Base-by-base conservation (phyloP, 2,888 invertebrate species). In the Sepioteuthis lessoniana region DNA sequence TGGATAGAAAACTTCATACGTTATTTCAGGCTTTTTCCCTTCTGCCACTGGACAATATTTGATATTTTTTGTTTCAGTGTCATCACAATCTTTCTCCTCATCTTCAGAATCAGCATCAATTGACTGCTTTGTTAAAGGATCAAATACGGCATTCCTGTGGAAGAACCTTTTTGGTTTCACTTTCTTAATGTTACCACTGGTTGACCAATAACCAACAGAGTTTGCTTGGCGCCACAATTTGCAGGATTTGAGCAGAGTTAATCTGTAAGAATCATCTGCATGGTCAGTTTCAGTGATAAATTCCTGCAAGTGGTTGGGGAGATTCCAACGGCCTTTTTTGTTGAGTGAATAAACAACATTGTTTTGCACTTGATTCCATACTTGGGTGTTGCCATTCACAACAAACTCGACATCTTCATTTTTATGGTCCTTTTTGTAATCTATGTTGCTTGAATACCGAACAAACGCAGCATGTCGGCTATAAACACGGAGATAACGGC, bases 261-360 rank as follows among this genome's bases (percentile, higher is more conserved):
- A 31, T 13, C n/a, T 76, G 76, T 13, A 31, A 31, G 31, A 8
- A 28, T 76, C 76, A 0, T 76, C 76, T 8, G 76, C 31, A 31
- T 76, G 76, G 76, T 94, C 94, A 13, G 37, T 16, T 1, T 94
- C 47, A 38, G 95, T 94, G 76, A 95, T 95, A 35, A 95, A 94
- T 35, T 95, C 94, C 93, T 95, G 95, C 0, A 96, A 91, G 5
- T 95, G 93, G 0, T 95, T 94, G 5, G 96, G 96, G 0, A 96
- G 94, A 10, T 93, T 93, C 96, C 96, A 96, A 93, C 96, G 93
- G 16, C 95, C 94, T 94, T 95, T 96, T 93, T 96, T 96, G 94
- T 96, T 96, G 31, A 96, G 94, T 0, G 96, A 96, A 90, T 96
- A 95, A 0, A 94, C 94, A 28, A 96, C 95, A 38, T 95, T 94